Percentiles rank a stretch among this genome's conserved stretches.
Evolutionary conservation across 2,113 vertebrate genomes (phyloP).

Genomic region (Mesocricetus auratus): DNA sequence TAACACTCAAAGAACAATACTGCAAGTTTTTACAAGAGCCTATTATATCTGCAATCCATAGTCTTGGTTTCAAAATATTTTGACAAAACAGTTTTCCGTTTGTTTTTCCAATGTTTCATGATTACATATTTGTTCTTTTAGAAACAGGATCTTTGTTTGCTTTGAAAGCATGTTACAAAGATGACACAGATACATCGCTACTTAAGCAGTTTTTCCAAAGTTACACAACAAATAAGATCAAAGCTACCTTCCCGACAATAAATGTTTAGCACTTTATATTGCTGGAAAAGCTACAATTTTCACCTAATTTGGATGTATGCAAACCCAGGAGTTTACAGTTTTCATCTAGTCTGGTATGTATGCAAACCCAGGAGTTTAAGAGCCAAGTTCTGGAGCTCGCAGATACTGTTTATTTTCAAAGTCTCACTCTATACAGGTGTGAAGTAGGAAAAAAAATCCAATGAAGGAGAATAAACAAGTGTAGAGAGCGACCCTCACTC

Average conservation of each 20-base stretch:
- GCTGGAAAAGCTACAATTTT: conserved; percentile 28
- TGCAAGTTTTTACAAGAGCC: conserved; percentile 26
- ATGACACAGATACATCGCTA: conserved; percentile 12
- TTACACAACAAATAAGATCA: conserved; percentile 10
- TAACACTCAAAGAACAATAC: conserved; percentile 27
- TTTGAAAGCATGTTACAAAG: conserved; percentile 54
- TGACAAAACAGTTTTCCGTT: conserved; percentile 55
- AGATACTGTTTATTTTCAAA: conserved; percentile 15
- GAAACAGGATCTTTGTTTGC: conserved; percentile 48
- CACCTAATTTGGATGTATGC: not conserved
- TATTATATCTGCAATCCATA: conserved; percentile 5
- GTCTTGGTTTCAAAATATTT: conserved; percentile 56
- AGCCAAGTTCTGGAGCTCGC: not conserved
- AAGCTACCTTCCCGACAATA: not conserved
- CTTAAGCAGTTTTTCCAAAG: conserved; percentile 47
- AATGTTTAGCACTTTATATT: conserved; percentile 16
- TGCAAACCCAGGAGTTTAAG: not conserved
- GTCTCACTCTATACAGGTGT: not conserved
- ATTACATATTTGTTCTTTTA: conserved; percentile 45
- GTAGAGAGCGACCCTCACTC: conserved; percentile 10
- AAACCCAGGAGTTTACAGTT: not conserved
- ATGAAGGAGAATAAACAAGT: conserved; percentile 31
- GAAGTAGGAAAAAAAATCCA: conserved; percentile 5
- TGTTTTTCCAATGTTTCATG: conserved; percentile 39
- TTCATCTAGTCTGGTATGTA: not conserved